Evolutionary conservation across 2,888 invertebrate species (phyloP), one percentile per base, ranked within the genome.

Genomic region (Plagiodera versicolora): DNA sequence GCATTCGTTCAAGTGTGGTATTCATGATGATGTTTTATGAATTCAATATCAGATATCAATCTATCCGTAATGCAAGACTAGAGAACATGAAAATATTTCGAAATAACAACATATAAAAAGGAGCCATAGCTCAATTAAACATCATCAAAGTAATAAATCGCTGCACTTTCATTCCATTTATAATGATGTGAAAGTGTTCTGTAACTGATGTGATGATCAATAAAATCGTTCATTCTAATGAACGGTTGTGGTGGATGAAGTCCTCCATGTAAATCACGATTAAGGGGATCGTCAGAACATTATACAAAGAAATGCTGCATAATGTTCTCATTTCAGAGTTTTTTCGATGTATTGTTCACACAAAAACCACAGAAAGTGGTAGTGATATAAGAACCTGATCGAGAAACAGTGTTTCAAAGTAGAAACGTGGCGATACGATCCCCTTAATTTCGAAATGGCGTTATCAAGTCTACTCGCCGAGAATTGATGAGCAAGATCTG

Each of bases 161-260:
- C 20, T 24, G 44, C 53, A 53, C 53, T 53, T 53, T 53, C 53
- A 18, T 53, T 44, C 44, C 16, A 44, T 44, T 44, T 44, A 44
- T 44, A 44, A 53, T 44, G 16, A 53, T 39, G 53, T 17, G 53
- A 53, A 45, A 53, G 53, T 53, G 19, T 53, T 53, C 44, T 53
- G 16, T 52, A 52, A 44, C 44, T 24, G 20, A 52, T 52, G 44
- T 19, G 18, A 14, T 24, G 52, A 18, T 52, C 18, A 16, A 19
- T 39, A 44, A 39, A 44, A 53, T 19, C 20, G 20, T 53, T 53
- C 20, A 53, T 10, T 53, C 16, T 44, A 53, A 44, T 35, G 53
- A 44, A 20, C 44, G 53, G 35, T 32, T 44, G 39, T 44, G 16
- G 9, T 24, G 11, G 20, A 51, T 51, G 19, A 14, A 14, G 9